Evolutionary conservation across 1,140 invertebrate genomes (phyloP).

Genomic region (Oryzaephilus surinamensis): DNA sequence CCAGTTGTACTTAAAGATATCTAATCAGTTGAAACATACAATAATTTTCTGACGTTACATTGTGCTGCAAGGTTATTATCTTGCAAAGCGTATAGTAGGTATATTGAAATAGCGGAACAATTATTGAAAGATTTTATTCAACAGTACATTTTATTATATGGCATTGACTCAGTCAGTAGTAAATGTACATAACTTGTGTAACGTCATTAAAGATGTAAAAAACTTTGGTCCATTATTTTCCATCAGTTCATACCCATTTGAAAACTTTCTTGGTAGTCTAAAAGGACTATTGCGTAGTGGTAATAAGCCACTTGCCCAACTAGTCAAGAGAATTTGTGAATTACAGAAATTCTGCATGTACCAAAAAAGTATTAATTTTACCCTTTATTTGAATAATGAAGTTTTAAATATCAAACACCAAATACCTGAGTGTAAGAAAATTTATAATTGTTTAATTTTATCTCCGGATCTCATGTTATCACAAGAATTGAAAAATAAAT

Average conservation of each 20-base stretch:
- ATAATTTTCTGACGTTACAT: slow-evolving; percentile 16
- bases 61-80: slow-evolving; percentile 19
- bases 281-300: slow-evolving; percentile 19
- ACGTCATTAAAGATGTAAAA: slow-evolving; percentile 22
- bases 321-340: background rate
- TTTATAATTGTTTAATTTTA: too few relatives aligned
- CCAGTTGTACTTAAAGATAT: slow-evolving; percentile 19
- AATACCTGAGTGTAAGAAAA: background rate
- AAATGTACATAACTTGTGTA: slow-evolving; percentile 14
- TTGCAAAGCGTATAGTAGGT: slow-evolving; percentile 10
- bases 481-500: background rate
- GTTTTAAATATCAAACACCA: background rate
- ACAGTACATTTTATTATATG: slow-evolving; percentile 14
- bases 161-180: slow-evolving; percentile 6
- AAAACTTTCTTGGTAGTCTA: slow-evolving; percentile 18
- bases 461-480: background rate
- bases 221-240: slow-evolving; percentile 18
- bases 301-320: slow-evolving; percentile 18
- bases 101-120: slow-evolving; percentile 11
- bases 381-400: background rate
- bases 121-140: slow-evolving; percentile 12
- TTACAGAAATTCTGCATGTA: background rate
- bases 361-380: background rate
- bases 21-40: slow-evolving; percentile 14
- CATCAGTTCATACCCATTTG: slow-evolving; percentile 23